Evolutionary conservation across 2,113 vertebrate genomes (phyloP).

Genomic region (Calcarius ornatus): DNA sequence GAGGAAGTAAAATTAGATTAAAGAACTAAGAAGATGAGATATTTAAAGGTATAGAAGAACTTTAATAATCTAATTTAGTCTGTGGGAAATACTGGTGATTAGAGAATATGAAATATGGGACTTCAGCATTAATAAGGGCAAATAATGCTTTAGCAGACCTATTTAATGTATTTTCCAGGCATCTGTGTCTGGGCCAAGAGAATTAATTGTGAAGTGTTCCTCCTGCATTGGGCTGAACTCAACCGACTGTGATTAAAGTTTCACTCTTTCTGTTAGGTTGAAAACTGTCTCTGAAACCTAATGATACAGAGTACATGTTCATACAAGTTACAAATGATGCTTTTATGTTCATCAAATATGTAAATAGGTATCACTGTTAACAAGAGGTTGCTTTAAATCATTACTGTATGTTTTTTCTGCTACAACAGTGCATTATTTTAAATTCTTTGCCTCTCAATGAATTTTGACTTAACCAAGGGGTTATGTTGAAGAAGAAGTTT

Average conservation of each 20-base stretch:
- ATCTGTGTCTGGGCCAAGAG: neutral
- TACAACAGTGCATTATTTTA: neutral
- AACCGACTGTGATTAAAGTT: neutral
- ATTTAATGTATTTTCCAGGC: neutral
- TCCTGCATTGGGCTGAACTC: neutral
- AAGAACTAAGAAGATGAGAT: neutral
- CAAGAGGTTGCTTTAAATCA: neutral
- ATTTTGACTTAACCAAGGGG: neutral
- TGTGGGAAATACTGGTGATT: neutral
- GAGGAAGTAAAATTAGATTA: neutral
- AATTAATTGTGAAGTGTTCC: neutral
- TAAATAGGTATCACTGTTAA: neutral
- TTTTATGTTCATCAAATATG: neutral
- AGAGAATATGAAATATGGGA: neutral
- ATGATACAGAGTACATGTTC: neutral
- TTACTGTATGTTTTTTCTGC: neutral
- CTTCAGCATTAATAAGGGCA: neutral
- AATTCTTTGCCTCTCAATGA: neutral
- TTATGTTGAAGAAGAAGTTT: neutral
- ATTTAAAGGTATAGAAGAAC: neutral
- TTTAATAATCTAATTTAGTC: neutral
- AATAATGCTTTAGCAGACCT: neutral
- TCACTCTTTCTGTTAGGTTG: neutral
- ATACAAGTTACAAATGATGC: neutral
- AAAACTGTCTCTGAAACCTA: neutral